Evolutionary conservation across 1,140 invertebrate species (phyloP), one percentile per base, ranked within the genome.

Genomic region (Lysiphlebus fabarum): DNA sequence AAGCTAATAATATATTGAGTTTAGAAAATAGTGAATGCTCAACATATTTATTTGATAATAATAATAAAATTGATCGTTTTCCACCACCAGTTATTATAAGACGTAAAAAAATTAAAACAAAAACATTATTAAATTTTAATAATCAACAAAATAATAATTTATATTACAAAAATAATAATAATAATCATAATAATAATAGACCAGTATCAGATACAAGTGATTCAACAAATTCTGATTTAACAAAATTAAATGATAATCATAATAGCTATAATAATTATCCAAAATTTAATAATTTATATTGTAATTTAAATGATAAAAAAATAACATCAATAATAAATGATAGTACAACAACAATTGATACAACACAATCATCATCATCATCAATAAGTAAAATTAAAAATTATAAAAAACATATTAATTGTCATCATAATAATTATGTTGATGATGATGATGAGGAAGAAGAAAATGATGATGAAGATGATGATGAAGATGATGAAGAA

Each of bases 31-130:
- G 2, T 37, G 12, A 51, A 7, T 38, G 43, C 14, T 49, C 58
- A 14, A 41, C 36, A 7, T 60, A 55, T 55, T 54, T 55, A 26
- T 55, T 55, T 10, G 58, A 58, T 48, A 56, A 26, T 26, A 26
- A 26, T 26, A 26, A 26, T 26, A 26, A 44, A 47, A 56, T 41
- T 47, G 56, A 59, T 53, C 56, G 61, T 56, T 45, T 61, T 4
- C 64, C 64, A 44, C 64, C 64, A 5, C 64, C 64, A 14, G 64
- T 65, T 26, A 58, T 65, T 0, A 65, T 65, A 34, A 43, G 64
- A 12, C 50, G 64, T 5, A 65, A 65, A 26, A 55, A 54, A n/a
- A 62, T 62, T 8, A 14, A 11, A 10, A 26, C 53, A 12, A 40
- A 26, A 48, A n/a, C 41, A 9, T 49, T 36, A 5, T 36, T n/a